A percentile compares a stretch with the other conserved stretches of the same genome.
Evolutionary conservation across 1,140 invertebrate genomes (phyloP).

Genomic region (Anastrepha obliqua): DNA sequence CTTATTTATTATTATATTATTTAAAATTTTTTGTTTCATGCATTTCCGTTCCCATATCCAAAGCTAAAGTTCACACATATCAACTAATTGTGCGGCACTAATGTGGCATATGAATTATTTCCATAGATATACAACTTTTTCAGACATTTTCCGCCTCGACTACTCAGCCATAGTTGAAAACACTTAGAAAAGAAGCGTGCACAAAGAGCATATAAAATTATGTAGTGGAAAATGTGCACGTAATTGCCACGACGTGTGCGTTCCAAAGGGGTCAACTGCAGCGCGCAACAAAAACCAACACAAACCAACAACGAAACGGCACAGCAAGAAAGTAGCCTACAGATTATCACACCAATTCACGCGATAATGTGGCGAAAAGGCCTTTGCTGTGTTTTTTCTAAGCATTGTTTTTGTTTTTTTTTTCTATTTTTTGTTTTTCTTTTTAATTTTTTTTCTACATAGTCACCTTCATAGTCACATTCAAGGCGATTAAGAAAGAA

Average conservation of each 20-base stretch:
- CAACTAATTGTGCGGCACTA: constrained; percentile 28
- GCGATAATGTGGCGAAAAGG: constrained; percentile 49
- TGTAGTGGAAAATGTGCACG: constrained; percentile 35
- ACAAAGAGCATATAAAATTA: not conserved
- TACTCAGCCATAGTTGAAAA: not conserved
- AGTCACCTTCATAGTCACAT: not conserved
- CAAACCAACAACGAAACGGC: not conserved
- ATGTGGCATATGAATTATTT: constrained; percentile 7
- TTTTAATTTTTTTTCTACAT: not conserved
- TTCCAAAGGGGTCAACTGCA: constrained; percentile 45
- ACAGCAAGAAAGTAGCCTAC: not conserved
- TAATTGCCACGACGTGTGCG: constrained; percentile 44
- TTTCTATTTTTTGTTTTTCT: not conserved
- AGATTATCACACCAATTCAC: constrained; percentile 45
- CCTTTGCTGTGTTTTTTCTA: not conserved
- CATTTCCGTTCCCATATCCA: no score
- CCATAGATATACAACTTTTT: not conserved
- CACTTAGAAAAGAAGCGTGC: not conserved
- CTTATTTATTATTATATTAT: no score
- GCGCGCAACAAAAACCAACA: not conserved
- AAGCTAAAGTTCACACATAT: not conserved
- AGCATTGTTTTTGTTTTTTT: no score
- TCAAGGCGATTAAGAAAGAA: not conserved
- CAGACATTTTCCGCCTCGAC: not conserved
- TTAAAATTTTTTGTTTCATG: no score